Evolutionary conservation across 1,140 invertebrate genomes (phyloP).

Genomic region (Zaprionus nigranus): DNA sequence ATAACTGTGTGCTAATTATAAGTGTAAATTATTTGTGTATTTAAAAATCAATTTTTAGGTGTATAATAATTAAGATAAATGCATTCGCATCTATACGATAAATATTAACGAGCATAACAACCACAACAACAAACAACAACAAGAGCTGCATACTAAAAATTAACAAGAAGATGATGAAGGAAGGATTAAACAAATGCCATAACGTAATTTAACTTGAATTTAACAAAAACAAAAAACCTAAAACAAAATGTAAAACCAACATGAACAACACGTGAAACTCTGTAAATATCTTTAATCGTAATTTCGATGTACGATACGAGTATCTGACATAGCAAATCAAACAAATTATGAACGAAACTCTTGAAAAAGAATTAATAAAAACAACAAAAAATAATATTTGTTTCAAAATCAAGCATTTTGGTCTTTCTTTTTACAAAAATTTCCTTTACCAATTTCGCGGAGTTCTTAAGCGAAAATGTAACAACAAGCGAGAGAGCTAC

Average conservation of each 20-base stretch:
- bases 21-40: slow-evolving; percentile 82
- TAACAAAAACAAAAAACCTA: slow-evolving; percentile 45
- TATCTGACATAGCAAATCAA: slow-evolving; percentile 53
- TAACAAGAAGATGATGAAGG: slow-evolving; percentile 40
- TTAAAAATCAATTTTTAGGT: slow-evolving; percentile 78
- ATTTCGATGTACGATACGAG: slow-evolving; percentile 57
- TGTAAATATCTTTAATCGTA: slow-evolving; percentile 80
- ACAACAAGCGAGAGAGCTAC: neutral
- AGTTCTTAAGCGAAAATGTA: slow-evolving; percentile 34
- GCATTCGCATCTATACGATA: slow-evolving; percentile 47
- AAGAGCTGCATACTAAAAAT: slow-evolving; percentile 58
- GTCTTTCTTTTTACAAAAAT: neutral
- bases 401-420: slow-evolving; percentile 64
- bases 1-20: slow-evolving; percentile 72
- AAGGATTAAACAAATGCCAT: slow-evolving; percentile 61
- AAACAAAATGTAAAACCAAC: slow-evolving; percentile 18
- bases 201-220: slow-evolving; percentile 79
- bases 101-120: slow-evolving; percentile 22
- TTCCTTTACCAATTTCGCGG: neutral
- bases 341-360: slow-evolving; percentile 65
- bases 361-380: slow-evolving; percentile 71
- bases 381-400: slow-evolving; percentile 65
- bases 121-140: slow-evolving; percentile 49
- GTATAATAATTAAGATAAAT: slow-evolving; percentile 51
- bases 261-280: slow-evolving; percentile 35